Conservation (phyloP, 2,797 vertebrate genomes). For the Cuculus canorus region DNA sequence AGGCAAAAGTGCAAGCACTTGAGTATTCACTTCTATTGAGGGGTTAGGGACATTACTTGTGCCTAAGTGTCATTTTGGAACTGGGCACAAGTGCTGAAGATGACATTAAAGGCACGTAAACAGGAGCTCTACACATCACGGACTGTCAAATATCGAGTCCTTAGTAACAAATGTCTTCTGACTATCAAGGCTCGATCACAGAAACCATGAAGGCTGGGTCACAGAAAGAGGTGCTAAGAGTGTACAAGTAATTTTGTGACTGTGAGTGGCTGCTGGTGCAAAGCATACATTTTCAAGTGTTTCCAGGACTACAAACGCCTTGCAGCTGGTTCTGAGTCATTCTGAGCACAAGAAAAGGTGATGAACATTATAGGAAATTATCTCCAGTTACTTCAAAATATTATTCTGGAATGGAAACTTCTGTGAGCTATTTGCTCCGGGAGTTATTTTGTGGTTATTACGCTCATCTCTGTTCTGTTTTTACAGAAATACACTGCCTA, state of each 20-base stretch:
- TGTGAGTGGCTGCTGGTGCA: background rate
- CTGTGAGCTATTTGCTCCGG: constrained; percentile 10
- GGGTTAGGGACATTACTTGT: background rate
- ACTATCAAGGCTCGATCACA: background rate
- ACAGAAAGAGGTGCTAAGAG: background rate
- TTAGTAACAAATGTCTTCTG: background rate
- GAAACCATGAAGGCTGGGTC: background rate
- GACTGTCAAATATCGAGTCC: background rate
- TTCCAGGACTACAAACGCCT: constrained; percentile 23
- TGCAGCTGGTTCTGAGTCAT: constrained; percentile 68
- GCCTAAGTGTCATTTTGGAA: background rate
- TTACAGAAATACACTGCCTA: background rate
- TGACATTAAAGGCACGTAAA: background rate
- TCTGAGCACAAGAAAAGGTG: constrained; percentile 43
- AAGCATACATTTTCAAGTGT: constrained; percentile 32
- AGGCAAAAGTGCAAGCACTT: background rate
- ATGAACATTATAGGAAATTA: constrained; percentile 43
- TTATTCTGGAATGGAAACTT: constrained; percentile 57
- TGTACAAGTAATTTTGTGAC: background rate
- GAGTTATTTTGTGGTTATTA: constrained; percentile 50
- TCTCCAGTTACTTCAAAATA: constrained; percentile 55
- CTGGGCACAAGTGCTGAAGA: background rate
- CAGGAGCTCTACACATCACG: background rate
- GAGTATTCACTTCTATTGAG: background rate
- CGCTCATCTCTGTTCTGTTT: constrained; percentile 30